Evolutionary conservation across 2,888 invertebrate species (phyloP).

Genomic region (Lochmaea crataegi): DNA sequence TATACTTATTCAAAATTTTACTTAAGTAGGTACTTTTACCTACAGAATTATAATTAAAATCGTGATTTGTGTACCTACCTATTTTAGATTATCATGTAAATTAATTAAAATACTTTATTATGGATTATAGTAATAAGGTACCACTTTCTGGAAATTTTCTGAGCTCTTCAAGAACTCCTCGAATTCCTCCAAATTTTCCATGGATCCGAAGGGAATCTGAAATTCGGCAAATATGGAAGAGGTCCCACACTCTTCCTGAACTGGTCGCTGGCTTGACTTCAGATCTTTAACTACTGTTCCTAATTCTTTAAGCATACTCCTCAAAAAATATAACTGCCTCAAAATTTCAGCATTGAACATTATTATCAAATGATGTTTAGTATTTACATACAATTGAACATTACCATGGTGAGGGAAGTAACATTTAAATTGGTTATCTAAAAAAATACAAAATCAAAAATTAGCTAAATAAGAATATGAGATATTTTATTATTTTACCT

Average conservation of each 20-base stretch:
- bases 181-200: too few species aligned
- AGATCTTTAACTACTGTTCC: background rate
- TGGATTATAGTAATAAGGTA: too few species aligned
- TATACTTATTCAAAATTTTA: background rate
- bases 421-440: background rate
- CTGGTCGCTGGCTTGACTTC: background rate
- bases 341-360: constrained; percentile 4
- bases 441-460: background rate
- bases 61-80: background rate
- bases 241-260: background rate
- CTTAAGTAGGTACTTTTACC: background rate
- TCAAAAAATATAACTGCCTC: background rate
- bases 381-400: background rate
- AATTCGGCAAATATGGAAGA: too few species aligned
- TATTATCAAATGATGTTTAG: background rate
- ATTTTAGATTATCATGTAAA: too few species aligned
- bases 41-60: constrained; percentile 1
- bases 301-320: background rate
- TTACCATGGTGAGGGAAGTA: background rate
- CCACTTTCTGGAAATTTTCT: too few species aligned
- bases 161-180: too few species aligned
- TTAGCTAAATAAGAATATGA: background rate
- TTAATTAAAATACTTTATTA: too few species aligned
- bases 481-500: background rate
- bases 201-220: too few species aligned